Evolutionary conservation across 23 tunicate genomes (phyloP), one percentile per base, ranked within the genome.

Genomic region (Ciona savignyi): DNA sequence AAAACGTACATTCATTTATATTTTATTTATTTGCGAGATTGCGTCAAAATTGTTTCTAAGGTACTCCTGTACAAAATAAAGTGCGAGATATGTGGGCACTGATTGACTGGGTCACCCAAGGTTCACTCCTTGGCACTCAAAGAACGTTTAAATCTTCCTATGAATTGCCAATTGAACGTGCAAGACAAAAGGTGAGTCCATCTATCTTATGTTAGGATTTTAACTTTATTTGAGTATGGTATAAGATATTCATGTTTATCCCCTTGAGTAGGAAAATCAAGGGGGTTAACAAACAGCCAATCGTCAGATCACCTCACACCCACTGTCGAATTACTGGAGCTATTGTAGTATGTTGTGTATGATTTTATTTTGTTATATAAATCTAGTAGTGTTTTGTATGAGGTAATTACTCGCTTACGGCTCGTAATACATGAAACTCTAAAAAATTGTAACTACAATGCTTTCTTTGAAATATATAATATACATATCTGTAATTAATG

Each of bases 61-160:
- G 97, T 0, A 94, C 99, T 2, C 99, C 99, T 22, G 81, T 94
- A 30, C 93, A 86, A 64, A 94, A 94, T 70, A 83, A 92, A 51
- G 77, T 94, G 31, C 75, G 83, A 20, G 99, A 94, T 63, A 33
- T 94, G 35, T 94, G 95, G 95, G 88, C 95, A 6, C 64, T 94
- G 33, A 68, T 94, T 65, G 94, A 87, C 64, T 86, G 89, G 88
- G 68, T 81, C 9, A 70, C 75, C 21, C 86, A 86, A 78, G 99
- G 95, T 21, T 76, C 86, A 22, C 21, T 91, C 28, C 83, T 91
- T 29, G 97, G 97, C 20, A 80, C 97, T 0, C 83, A 84, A 65
- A 91, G 72, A 66, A 91, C 97, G 60, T 91, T 91, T 60, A 65
- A 42, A 35, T 62, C 76, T 1, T 63, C 75, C 19, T 91, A 91